phyloP scores from a whole-genome alignment of 2,797 vertebrate species.

The Sebastolobus alascanus region DNA sequence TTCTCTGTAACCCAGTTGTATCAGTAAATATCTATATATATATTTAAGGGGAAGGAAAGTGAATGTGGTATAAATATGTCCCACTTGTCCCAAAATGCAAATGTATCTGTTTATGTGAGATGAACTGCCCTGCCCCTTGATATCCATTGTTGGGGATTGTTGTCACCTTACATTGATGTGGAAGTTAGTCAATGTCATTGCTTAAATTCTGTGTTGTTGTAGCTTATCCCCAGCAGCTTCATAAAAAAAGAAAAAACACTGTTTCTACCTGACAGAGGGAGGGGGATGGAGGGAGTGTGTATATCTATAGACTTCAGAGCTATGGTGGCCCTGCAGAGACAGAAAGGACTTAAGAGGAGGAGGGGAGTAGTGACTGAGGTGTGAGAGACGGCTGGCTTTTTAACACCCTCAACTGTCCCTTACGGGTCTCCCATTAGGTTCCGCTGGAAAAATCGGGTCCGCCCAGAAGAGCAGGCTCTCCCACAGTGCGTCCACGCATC shows the following conservation, averaged over 20 bases:
- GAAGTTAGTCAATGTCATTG: slow-evolving; percentile 61
- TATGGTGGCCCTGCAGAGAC: slow-evolving; percentile 78
- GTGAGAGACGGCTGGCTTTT: slow-evolving; percentile 77
- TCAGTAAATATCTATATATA: slow-evolving; percentile 69
- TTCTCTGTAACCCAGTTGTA: slow-evolving; percentile 82
- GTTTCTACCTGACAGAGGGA: slow-evolving; percentile 49
- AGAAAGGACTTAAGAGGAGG: slow-evolving; percentile 71
- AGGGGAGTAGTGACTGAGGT: slow-evolving; percentile 78
- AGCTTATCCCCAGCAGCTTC: slow-evolving; percentile 57
- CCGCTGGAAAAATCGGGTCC: slow-evolving; percentile 93
- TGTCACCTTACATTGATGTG: slow-evolving; percentile 60
- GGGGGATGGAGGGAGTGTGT: slow-evolving; percentile 10
- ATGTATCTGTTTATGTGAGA: slow-evolving; percentile 74
- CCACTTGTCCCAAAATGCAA: slow-evolving; percentile 74
- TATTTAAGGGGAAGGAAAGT: slow-evolving; percentile 71
- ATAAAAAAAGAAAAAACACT: slow-evolving; percentile 1
- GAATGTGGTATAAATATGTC: slow-evolving; percentile 76
- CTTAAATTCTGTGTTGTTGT: slow-evolving; percentile 60
- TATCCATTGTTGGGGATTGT: slow-evolving; percentile 67
- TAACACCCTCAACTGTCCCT: slow-evolving; percentile 88
- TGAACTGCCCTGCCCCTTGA: slow-evolving; percentile 59
- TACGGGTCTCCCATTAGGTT: slow-evolving; percentile 95
- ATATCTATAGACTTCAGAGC: slow-evolving; percentile 59
- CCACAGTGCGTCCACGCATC: slow-evolving; percentile 89
- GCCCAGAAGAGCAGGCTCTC: slow-evolving; percentile 92